Evolutionary conservation across 2,113 vertebrate species (phyloP), one percentile per base, ranked within the genome.

Genomic region (Apistogramma diplotaenia): DNA sequence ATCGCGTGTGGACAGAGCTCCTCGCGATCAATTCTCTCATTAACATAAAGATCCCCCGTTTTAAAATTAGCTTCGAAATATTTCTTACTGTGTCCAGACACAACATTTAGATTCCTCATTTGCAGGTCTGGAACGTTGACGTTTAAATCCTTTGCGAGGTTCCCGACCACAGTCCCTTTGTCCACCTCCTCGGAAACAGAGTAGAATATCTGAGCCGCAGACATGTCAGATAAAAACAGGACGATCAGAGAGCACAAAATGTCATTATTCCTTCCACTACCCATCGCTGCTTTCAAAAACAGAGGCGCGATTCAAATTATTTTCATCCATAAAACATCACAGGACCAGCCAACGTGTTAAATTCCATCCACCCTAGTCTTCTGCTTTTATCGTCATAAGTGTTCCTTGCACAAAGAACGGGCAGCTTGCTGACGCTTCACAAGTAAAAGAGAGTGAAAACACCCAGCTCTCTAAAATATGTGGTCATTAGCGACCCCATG

Each of bases 11-110:
- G 85, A 72, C 97, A 97, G 29, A 96, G 71, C 67, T 90, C 81
- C 74, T 97, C 96, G 40, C 96, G 90, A 89, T 97, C 95, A 74
- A 96, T 90, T 85, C 93, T 94, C 23, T 96, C 94, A 25, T 92
- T 93, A 25, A 96, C 85, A 79, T 87, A 82, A 57, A 97, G 91
- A 72, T 94, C 90, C 8, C 89, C 91, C 35, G 91, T 88, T 3
- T 89, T 82, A 10, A 84, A 73, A 86, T 92, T 80, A 0, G 54
- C 8, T 5, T 87, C 72, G 6, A 92, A 89, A 70, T 91, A 92
- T 78, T 74, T 89, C 89, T 89, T 90, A 86, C 85, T 95, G 73
- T 93, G 87, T 15, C 91, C 91, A 19, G 94, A 93, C 7, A 92
- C 83, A 13, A 97, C 91, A 51, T 86, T 90, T 3, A 96, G 90